Evolutionary conservation across 1,140 invertebrate species (phyloP).

Genomic region (Heliconius eleuchia): DNA sequence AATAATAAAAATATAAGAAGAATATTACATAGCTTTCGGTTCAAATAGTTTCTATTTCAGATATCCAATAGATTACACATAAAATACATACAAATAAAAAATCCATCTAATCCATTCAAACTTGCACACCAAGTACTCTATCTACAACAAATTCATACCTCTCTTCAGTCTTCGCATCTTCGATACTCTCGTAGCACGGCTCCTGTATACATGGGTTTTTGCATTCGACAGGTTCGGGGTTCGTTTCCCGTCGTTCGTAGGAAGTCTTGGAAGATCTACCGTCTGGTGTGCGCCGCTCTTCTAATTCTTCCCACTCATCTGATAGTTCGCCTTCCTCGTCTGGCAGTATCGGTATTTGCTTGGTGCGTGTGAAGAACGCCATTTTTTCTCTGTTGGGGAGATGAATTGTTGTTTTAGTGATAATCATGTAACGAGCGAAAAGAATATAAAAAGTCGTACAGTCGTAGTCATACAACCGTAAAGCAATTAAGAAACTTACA

Average conservation of each 20-base stretch:
- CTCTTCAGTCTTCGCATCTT: slow-evolving; percentile 66
- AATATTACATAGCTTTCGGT: too few species aligned
- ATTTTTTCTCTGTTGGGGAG: slow-evolving; percentile 91
- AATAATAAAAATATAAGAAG: too few species aligned
- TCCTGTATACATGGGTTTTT: slow-evolving; percentile 66
- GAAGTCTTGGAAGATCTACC: slow-evolving; percentile 70
- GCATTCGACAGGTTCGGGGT: slow-evolving; percentile 54
- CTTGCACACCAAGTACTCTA: slow-evolving; percentile 85
- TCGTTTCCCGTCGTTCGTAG: slow-evolving; percentile 53
- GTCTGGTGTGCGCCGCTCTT: slow-evolving; percentile 68
- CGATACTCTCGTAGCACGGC: slow-evolving; percentile 48
- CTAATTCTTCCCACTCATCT: slow-evolving; percentile 72
- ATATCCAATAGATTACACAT: too few species aligned
- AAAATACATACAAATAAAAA: neutral
- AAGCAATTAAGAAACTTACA: too few species aligned
- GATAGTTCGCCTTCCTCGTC: slow-evolving; percentile 82
- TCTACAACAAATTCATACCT: slow-evolving; percentile 87
- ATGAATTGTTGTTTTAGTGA: neutral
- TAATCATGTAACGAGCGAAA: neutral
- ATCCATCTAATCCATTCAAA: slow-evolving; percentile 62
- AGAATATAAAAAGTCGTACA: neutral
- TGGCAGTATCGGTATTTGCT: slow-evolving; percentile 90
- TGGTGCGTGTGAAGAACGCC: slow-evolving; percentile 94
- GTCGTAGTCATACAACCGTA: neutral
- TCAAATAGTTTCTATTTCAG: too few species aligned